Base-by-base conservation (phyloP, 2,888 invertebrate genomes). In the Hydraecia micacea region DNA sequence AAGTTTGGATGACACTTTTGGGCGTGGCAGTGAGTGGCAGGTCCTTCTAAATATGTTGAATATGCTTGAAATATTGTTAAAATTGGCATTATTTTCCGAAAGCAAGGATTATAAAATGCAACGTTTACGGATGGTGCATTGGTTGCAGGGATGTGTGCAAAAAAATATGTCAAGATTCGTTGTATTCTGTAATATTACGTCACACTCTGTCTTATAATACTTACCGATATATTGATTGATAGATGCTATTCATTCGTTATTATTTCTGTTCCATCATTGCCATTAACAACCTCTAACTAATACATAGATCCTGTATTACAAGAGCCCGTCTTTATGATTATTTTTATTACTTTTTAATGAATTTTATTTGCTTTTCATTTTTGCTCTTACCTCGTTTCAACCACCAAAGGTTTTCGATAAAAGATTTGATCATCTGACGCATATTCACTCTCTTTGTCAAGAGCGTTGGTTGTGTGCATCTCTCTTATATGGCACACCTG, bases 61-160 rank as follows among this genome's bases (percentile, higher is more conserved):
- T 86, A 87, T 83, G 82, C 79, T 88, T 85, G 87, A 90, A 75
- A 86, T 90, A 78, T 88, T 87, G 90, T 94, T 95, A 96, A 96
- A 96, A 96, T 96, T 96, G 96, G 96, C 96, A 96, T 96, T 96
- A 87, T 96, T 96, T 96, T 96, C 96, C 96, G 94, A 89, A 96
- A 96, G 96, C 96, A 91, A 94, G 94, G 94, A 90, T 92, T 84
- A 92, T 88, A 92, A 93, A 93, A 94, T 93, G 93, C 93, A 93
- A 94, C 92, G 90, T 93, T 93, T 88, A 93, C 92, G 95, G 93
- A 94, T 89, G 88, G 96, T 96, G 96, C 96, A 90, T 93, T 94
- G 94, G 94, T 95, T 94, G 95, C 95, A 93, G 95, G 96, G 94
- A 91, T 91, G 87, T 91, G 96, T 96, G 96, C 96, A 96, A 95